Evolutionary conservation across 2,888 invertebrate genomes (phyloP), one percentile per base, ranked within the genome.

Genomic region (Drosophila sordidapex): DNA sequence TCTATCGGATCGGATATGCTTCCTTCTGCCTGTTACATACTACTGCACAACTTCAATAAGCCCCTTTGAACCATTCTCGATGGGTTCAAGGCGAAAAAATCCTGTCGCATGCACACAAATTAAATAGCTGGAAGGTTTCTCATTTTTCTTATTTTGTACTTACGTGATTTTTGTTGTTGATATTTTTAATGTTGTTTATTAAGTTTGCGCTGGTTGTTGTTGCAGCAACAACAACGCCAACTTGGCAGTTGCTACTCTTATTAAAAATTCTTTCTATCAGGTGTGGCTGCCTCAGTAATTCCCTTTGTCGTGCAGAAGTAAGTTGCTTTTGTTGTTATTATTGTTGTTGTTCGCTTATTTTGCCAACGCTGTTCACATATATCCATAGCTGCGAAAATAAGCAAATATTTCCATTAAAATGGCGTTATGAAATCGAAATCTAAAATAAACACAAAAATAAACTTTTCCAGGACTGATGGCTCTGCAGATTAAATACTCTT

Each of bases 101-200:
- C 36, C 21, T 53, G 49, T 53, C 35, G 29, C 33, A 53, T 31
- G 64, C 25, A 51, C 53, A 69, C 21, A 71, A 54, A 57, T 57
- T 61, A 57, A 56, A 52, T 31, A 56, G 43, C 31, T 40, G 15
- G 38, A 49, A 25, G 25, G 6, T 8, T 10, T 29, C n/a, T 18
- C 18, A 29, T 2, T 46, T 11, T 13, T 21, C 8, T 25, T 46
- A 15, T 25, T 62, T 21, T 13, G 35, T 73, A 82, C 87, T 88
- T 48, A 87, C 87, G 74, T 73, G 74, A 88, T 82, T 70, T 81
- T 76, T 74, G 61, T 74, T 75, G 74, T 79, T 72, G 53, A 21
- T 29, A 29, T 57, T 57, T 56, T 38, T 56, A 18, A 36, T 70
- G 58, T 76, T 65, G 56, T 51, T 63, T 64, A 46, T 68, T 76